These are phyloP conservation scores for Hypomesus transpacificus DNA, from an alignment of 2,113 vertebrate species.

Conservation along the genomic window DNA sequence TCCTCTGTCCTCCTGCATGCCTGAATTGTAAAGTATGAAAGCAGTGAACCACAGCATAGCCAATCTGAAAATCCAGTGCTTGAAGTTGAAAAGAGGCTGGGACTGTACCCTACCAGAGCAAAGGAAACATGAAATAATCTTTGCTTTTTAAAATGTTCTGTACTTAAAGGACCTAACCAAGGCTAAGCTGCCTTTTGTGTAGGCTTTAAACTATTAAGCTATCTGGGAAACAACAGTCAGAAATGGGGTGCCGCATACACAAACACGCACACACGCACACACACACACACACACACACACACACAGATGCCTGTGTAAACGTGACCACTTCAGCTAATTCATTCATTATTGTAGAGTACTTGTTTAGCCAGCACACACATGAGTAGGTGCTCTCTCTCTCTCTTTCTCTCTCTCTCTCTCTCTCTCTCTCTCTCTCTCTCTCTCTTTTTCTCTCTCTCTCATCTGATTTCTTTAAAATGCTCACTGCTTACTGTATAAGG, in stretches of 20 bases:
- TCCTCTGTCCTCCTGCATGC: not conserved
- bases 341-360: conserved; percentile 23
- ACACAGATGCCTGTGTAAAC: conserved; percentile 29
- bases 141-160: conserved; percentile 38
- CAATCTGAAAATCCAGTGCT: conserved; percentile 37
- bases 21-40: conserved; percentile 12
- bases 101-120: conserved; percentile 21
- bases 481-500: conserved; percentile 1
- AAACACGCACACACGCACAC: conserved; percentile 13
- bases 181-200: conserved; percentile 44
- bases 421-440: not conserved
- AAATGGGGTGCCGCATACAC: not conserved
- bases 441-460: not conserved
- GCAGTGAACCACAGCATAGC: conserved; percentile 41
- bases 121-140: conserved; percentile 43
- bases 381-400: not conserved
- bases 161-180: conserved; percentile 40
- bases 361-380: conserved; percentile 16
- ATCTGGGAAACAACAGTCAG: conserved; percentile 26
- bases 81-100: conserved; percentile 12
- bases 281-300: conserved; percentile 13
- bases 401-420: not conserved
- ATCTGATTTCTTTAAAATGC: not conserved
- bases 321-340: conserved; percentile 41
- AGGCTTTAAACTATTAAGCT: conserved; percentile 38